Evolutionary conservation across 2,888 invertebrate genomes (phyloP).

Genomic region (Caenorhabditis zanzibari): DNA sequence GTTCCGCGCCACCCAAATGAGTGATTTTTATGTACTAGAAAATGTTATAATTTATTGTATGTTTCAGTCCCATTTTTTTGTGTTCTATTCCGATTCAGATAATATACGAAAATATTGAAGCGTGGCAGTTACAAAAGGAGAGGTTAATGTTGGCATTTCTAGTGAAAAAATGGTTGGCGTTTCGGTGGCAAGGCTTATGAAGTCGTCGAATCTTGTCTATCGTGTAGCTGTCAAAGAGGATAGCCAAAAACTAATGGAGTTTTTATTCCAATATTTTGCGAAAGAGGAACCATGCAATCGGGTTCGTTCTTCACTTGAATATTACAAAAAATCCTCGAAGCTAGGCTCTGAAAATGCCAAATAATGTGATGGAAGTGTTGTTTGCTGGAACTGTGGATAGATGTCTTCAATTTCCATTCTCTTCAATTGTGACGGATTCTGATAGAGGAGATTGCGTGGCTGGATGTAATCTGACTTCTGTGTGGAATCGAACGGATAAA

Average conservation of each 20-base stretch:
- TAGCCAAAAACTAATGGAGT: slow-evolving; percentile 11
- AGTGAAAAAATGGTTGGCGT: too few species aligned
- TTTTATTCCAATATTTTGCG: slow-evolving; percentile 25
- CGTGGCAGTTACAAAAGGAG: too few species aligned
- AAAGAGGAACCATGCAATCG: slow-evolving; percentile 38
- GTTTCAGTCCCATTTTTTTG: too few species aligned
- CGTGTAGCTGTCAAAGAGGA: slow-evolving; percentile 15
- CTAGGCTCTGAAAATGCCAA: slow-evolving; percentile 30
- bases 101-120: not conserved
- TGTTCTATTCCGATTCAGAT: not conserved
- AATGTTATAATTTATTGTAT: slow-evolving; percentile 23
- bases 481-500: slow-evolving; percentile 31
- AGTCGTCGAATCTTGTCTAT: not conserved
- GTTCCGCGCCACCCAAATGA: slow-evolving; percentile 23
- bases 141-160: too few species aligned
- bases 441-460: slow-evolving; percentile 1
- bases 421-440: slow-evolving; percentile 21
- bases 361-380: not conserved
- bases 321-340: not conserved
- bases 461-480: slow-evolving; percentile 14
- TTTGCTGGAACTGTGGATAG: slow-evolving; percentile 25
- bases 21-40: slow-evolving; percentile 30
- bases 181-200: not conserved
- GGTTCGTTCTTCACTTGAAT: not conserved
- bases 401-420: slow-evolving; percentile 36